Evolutionary conservation across 2,888 invertebrate species (phyloP), one percentile per base, ranked within the genome.

Genomic region (Tachina lurida): DNA sequence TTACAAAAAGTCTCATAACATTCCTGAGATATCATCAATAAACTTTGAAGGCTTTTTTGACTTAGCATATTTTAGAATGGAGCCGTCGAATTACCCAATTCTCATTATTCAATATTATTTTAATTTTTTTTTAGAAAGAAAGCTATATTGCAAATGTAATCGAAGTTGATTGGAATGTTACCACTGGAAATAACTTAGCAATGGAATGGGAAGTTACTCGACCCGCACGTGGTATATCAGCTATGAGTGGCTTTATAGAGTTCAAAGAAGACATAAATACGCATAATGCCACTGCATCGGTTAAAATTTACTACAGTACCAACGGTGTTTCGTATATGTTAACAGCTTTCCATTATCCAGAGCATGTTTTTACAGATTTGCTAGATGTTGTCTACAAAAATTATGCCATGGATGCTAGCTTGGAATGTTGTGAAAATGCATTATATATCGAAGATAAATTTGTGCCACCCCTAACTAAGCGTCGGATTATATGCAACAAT

Each of bases 201-300:
- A 63, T 56, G 54, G 2, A 12, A 0, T 63, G 39, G 56, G 2
- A 49, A 17, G 12, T 74, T 31, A 22, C 19, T 7, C 68, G 52
- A 12, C 63, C 70, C 31, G 47, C 74, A 19, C 84, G 78, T 22
- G 78, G 74, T 13, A 19, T 41, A 19, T 74, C 15, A 22, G 62
- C 39, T 0, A 1, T 68, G 0, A 22, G 10, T 13, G 84, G 79
- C 1, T 17, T 31, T 15, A 0, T 74, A 0, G 49, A 84, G 0
- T 45, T 79, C 5, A 84, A 79, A 49, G n/a, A 45, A 10, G 75
- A 79, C 4, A 31, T 70, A 3, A 39, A 76, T 56, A 77, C 75
- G 7, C 70, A 84, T 7, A 63, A 70, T 1, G 43, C 52, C 15
- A 8, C 0, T 0, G 45, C 17, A 12, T 39, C 17, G 8, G 15